phyloP scores from a whole-genome alignment of 2,113 vertebrate genomes.

The Pteronura brasiliensis region DNA sequence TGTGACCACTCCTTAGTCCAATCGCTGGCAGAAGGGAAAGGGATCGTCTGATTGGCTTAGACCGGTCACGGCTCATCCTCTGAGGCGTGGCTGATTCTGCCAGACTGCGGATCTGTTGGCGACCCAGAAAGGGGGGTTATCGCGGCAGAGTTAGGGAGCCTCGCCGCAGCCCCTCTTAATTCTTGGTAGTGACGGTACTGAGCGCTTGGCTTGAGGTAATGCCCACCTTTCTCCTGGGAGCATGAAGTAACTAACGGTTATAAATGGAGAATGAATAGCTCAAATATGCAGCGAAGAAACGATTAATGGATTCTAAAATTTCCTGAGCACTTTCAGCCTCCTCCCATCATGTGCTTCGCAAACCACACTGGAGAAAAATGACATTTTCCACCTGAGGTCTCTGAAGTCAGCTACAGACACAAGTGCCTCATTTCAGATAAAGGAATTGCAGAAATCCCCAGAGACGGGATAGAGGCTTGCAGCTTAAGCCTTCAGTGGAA shows the following conservation, averaged over 20 bases:
- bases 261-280: background rate
- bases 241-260: background rate
- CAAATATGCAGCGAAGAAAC: background rate
- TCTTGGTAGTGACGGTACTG: background rate
- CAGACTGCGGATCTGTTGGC: background rate
- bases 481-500: background rate
- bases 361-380: background rate
- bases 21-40: background rate
- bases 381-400: background rate
- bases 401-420: background rate
- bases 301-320: background rate
- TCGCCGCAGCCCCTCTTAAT: background rate
- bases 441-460: background rate
- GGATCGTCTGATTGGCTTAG: background rate
- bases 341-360: background rate
- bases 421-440: background rate
- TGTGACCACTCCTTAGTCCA: background rate
- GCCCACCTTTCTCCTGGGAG: background rate
- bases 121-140: too few relatives aligned
- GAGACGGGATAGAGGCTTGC: background rate
- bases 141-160: background rate
- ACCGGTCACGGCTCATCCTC: background rate
- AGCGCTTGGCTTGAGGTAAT: background rate
- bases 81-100: accelerated
- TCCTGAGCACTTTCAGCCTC: background rate